Base-by-base conservation (phyloP, 2,113 vertebrate genomes). In the Dipodomys spectabilis region DNA sequence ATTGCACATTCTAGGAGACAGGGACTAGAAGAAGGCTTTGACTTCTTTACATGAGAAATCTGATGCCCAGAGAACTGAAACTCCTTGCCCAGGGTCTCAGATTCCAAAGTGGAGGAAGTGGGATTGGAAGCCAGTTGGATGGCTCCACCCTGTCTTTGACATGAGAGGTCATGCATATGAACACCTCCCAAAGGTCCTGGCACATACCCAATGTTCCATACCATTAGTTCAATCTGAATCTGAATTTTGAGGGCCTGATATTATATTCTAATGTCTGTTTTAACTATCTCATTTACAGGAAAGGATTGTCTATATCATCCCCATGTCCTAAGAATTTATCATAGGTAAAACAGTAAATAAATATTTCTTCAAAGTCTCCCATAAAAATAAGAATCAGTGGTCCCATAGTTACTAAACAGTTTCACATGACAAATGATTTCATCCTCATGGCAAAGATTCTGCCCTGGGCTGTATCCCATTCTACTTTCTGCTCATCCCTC, bases 1-100 rank as follows among this genome's bases (percentile, higher is more conserved):
- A 28, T 10, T n/a, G 16, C 11, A 81, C 77, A 53, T 1, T 79
- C 28, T 22, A 5, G 1, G 3, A 86, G 60, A 44, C 0, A 10
- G 0, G 0, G 30, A 7, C 10, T 32, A 1, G 4, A 20, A 60
- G 12, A 35, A 57, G 53, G 12, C 12, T 57, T n/a, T 13, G 49
- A 9, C 23, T 49, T 69, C 53, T 68, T 23, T 8, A 81, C 19
- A 20, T 28, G 13, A 83, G 27, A 64, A n/a, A 82, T 60, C 32
- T 27, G 32, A 80, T 28, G 23, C 57, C 64, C 73, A 30, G 69
- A 68, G 64, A 60, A 25, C 6, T 45, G 49, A 60, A 60, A 4
- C 1, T 20, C 44, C 20, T 18, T 35, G 13, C 30, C 44, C 23
- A 11, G 23, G 23, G 44, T 64, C 27, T 32, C 45, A 62, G 1